phyloP scores from a whole-genome alignment of 2,888 invertebrate genomes.

The Drosophila incognita region DNA sequence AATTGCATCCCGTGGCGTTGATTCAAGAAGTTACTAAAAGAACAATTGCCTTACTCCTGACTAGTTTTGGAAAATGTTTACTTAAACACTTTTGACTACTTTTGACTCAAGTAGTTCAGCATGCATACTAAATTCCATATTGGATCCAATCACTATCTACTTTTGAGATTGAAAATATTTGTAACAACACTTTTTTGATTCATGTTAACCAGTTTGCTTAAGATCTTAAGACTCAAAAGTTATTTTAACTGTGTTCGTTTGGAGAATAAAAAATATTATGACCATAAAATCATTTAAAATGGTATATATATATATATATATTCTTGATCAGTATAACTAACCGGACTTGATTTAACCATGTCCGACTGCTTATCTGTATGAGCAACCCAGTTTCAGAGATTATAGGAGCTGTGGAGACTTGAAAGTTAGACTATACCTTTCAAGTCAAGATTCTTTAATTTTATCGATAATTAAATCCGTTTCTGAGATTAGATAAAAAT shows the following conservation, averaged over 20 bases:
- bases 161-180: background rate
- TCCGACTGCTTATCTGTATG: background rate
- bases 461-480: background rate
- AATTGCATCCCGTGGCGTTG: conserved; percentile 38
- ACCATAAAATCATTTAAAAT: too few relatives aligned
- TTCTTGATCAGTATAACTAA: background rate
- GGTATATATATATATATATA: background rate
- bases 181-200: too few relatives aligned
- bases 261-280: too few relatives aligned
- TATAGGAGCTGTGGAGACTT: background rate
- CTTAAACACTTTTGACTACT: background rate
- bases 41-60: background rate
- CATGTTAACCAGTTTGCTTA: too few relatives aligned
- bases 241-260: background rate
- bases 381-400: background rate
- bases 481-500: background rate
- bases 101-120: background rate
- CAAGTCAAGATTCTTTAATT: background rate
- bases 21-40: conserved; percentile 2
- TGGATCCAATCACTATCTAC: background rate
- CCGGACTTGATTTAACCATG: background rate
- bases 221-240: background rate
- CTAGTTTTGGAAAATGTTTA: background rate
- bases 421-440: background rate
- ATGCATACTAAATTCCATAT: background rate